These are phyloP conservation scores for Drosophila anceps DNA, from an alignment of 2,888 invertebrate genomes.

Conservation along the genomic window DNA sequence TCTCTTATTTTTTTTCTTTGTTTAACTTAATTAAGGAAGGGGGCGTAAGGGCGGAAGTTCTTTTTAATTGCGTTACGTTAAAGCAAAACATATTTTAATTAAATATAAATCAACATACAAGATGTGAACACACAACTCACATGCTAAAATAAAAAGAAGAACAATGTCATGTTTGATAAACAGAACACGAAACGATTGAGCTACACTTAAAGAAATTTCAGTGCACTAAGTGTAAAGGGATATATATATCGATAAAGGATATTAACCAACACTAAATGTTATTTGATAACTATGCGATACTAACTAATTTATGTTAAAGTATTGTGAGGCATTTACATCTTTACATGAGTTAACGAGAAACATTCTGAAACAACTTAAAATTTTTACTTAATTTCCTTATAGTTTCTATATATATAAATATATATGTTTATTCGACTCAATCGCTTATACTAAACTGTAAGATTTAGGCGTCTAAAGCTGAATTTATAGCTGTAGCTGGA, in stretches of 20 bases:
- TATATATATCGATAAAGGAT: neutral
- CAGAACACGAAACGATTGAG: slow-evolving; percentile 7
- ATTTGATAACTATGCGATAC: neutral
- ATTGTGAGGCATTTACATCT: neutral
- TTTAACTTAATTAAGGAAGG: slow-evolving; percentile 6
- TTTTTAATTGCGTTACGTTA: slow-evolving; percentile 37
- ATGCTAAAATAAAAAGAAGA: slow-evolving; percentile 20
- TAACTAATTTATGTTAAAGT: neutral
- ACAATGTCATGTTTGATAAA: slow-evolving; percentile 18
- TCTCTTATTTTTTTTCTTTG: slow-evolving; percentile 4
- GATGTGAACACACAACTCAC: slow-evolving; percentile 32
- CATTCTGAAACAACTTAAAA: too few species aligned
- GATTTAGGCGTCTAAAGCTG: neutral
- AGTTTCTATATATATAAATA: neutral
- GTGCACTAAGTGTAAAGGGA: neutral
- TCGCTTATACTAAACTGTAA: slow-evolving; percentile 2
- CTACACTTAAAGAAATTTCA: slow-evolving; percentile 17
- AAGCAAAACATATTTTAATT: slow-evolving; percentile 49
- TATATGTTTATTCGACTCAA: slow-evolving; percentile 1
- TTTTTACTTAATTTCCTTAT: neutral
- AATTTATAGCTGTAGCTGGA: neutral
- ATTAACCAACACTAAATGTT: slow-evolving; percentile 4
- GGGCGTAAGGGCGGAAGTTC: slow-evolving; percentile 2
- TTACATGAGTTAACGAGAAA: neutral
- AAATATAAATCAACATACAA: slow-evolving; percentile 36